phyloP scores from a whole-genome alignment of 2,113 vertebrate genomes.

The Sorex fumeus region DNA sequence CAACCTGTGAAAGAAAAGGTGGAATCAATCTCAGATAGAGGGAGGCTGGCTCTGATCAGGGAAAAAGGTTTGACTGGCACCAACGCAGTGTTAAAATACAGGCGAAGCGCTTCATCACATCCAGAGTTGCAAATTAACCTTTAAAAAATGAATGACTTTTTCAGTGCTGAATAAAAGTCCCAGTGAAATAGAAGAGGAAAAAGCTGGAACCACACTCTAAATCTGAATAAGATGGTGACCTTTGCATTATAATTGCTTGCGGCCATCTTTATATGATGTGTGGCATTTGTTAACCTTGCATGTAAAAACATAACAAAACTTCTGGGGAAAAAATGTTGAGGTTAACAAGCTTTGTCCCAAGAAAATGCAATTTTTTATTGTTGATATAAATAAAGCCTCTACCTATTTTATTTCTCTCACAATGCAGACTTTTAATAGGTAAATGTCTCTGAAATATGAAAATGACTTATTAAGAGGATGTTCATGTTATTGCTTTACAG shows the following conservation, averaged over 20 bases:
- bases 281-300: constrained; percentile 81
- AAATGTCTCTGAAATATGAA: background rate
- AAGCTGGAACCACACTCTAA: constrained; percentile 60
- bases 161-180: constrained; percentile 63
- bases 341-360: constrained; percentile 75
- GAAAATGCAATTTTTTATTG: constrained; percentile 44
- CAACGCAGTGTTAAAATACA: background rate
- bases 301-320: constrained; percentile 66
- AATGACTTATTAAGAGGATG: background rate
- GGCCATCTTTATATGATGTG: constrained; percentile 69
- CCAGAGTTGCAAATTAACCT: constrained; percentile 75
- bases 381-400: background rate
- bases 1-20: background rate
- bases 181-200: constrained; percentile 68
- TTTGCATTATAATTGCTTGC: constrained; percentile 79
- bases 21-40: background rate
- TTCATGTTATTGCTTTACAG: background rate
- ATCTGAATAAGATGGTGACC: constrained; percentile 70
- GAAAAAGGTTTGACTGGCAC: background rate
- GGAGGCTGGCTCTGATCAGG: background rate
- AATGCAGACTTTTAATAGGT: background rate
- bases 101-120: constrained; percentile 48
- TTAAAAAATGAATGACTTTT: constrained; percentile 75
- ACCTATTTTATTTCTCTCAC: background rate
- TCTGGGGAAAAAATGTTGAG: constrained; percentile 56